phyloP scores from a whole-genome alignment of 35 echinoderm and acorn worm genomes.

The Acanthaster planci region DNA sequence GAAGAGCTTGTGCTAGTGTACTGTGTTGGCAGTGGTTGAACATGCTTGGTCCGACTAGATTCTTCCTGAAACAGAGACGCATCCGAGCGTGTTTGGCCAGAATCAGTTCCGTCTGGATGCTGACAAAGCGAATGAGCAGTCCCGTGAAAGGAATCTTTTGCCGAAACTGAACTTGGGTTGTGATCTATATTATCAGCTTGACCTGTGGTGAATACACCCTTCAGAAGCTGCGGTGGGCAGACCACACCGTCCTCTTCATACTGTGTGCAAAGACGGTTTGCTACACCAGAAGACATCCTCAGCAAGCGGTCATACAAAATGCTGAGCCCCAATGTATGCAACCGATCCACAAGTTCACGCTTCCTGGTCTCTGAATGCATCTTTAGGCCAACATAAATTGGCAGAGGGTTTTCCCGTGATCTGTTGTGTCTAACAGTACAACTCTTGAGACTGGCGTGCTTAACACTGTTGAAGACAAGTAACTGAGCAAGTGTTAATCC shows the following conservation, averaged over 20 bases:
- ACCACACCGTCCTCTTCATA: conserved; percentile 63
- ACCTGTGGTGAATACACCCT: conserved; percentile 45
- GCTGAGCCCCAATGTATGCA: conserved; percentile 30
- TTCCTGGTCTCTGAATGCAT: conserved; percentile 22
- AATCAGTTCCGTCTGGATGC: neutral
- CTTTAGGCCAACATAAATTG: conserved; percentile 21
- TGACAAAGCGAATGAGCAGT: conserved; percentile 49
- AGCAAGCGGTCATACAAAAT: conserved; percentile 61
- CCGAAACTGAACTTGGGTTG: conserved; percentile 56
- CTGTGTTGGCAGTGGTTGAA: no score
- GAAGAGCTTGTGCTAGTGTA: no score
- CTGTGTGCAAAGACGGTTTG: conserved; percentile 44
- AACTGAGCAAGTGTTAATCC: no score
- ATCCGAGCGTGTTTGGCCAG: no score
- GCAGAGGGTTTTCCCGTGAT: conserved; percentile 38
- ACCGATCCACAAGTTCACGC: conserved; percentile 24
- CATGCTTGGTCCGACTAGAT: no score
- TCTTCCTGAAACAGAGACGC: no score
- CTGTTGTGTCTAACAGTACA: no score
- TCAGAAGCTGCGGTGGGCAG: conserved; percentile 50
- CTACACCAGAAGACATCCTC: conserved; percentile 23
- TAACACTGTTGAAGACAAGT: no score
- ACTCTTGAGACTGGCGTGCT: no score
- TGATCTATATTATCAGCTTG: conserved; percentile 76
- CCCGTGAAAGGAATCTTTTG: conserved; percentile 69